Base-by-base conservation (phyloP, 30 jellyfish, hydroid and myxozoan species). In the Chrysaora quinquecirrha region DNA sequence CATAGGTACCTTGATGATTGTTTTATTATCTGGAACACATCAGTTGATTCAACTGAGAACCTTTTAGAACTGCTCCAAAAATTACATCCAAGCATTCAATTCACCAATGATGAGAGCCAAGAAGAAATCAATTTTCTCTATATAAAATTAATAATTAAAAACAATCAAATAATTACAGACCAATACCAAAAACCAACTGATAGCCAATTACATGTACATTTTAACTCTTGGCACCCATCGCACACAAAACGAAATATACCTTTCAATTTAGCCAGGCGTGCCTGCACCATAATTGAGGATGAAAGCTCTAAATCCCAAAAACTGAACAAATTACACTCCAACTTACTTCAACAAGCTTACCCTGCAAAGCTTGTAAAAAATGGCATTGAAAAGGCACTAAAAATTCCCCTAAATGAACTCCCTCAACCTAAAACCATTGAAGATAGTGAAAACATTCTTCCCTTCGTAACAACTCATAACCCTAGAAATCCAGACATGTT, bases 111-210 rank as follows among this genome's bases (percentile, higher is more conserved):
- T 33, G 35, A 19, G 60, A 70, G 82, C 66, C 34, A 70, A 70
- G 9, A 7, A 1, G 1, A 22, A 7, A 70, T 70, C 0, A 70
- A 33, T 34, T 7, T 70, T 34, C 66, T 70, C 6, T 64, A 70
- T 19, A 38, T 70, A 1, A 38, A 70, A 14, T 1, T 64, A 3
- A 31, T 22, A 19, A 35, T 70, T 7, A 33, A 33, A 22, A 43
- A 70, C 66, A n/a, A 70, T 24, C 23, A 70, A 16, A 34, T 34
- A 7, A n/a, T 47, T 12, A 70, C 82, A 29, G 82, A 70, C 11
- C 60, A 19, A 1, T 70, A 70, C 31, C 82, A 47, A 27, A 70
- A 38, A 70, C 82, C 67, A 6, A 70, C 82, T 6, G 82, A 70
- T 70, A 70, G 82, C 62, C 82, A 70, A 64, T 48, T 1, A 64